Conservation (phyloP, 2,113 vertebrate genomes). For the Notarius quadriscutis region DNA sequence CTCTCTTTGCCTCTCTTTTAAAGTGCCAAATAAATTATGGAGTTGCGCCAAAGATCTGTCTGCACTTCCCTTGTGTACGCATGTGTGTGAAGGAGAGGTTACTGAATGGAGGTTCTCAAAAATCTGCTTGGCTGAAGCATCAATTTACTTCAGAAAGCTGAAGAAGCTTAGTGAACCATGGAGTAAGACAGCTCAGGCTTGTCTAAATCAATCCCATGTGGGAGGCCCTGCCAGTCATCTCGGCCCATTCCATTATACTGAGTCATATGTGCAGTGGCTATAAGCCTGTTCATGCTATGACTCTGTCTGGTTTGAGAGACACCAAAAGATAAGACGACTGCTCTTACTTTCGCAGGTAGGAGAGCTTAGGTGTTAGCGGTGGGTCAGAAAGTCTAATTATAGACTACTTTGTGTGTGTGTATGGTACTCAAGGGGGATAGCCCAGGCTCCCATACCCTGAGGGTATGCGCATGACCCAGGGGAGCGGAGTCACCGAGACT, state of each 20-base stretch:
- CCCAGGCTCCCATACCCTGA: conserved; percentile 57
- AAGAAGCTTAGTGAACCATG: conserved; percentile 24
- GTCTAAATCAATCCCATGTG: conserved; percentile 42
- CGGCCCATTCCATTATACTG: conserved; percentile 42
- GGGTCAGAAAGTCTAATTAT: conserved; percentile 51
- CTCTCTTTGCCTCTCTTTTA: conserved; percentile 71
- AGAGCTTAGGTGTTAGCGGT: conserved; percentile 34
- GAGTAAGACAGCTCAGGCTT: conserved; percentile 14
- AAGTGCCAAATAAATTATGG: conserved; percentile 76
- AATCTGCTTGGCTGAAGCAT: conserved; percentile 9
- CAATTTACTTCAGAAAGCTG: conserved; percentile 11
- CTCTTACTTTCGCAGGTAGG: conserved; percentile 36
- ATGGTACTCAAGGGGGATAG: conserved; percentile 37
- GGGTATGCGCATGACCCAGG: conserved; percentile 70
- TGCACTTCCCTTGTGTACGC: conserved; percentile 39
- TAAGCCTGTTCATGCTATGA: conserved; percentile 36
- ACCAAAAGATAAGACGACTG: conserved; percentile 3
- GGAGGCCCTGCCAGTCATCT: conserved; percentile 51
- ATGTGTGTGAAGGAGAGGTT: conserved; percentile 30
- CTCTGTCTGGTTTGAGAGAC: conserved; percentile 32
- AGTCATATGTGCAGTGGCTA: conserved; percentile 37
- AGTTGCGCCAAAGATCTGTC: conserved; percentile 61
- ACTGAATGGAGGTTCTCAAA: conserved; percentile 12
- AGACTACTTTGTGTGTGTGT: conserved; percentile 23
- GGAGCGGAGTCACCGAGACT: conserved; percentile 66